Percentiles rank a stretch among this genome's conserved stretches.
phyloP scores from a whole-genome alignment of 2,113 vertebrate species.

The Microcebus ravelobensis region DNA sequence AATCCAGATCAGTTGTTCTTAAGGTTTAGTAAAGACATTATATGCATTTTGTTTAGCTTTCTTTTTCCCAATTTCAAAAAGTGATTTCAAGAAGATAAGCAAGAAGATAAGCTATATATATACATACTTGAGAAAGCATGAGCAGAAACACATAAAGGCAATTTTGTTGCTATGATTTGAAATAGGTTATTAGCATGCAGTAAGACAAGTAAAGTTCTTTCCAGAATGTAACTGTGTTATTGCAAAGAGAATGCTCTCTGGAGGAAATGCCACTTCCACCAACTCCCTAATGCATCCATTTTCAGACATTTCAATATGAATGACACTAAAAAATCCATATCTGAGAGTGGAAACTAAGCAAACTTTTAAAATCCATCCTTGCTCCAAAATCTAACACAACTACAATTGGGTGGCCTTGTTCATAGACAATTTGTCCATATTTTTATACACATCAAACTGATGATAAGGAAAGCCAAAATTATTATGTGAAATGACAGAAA shows the following conservation, averaged over 20 bases:
- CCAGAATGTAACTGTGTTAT: neutral
- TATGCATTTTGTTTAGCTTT: neutral
- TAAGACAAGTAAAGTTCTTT: neutral
- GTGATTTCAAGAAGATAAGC: neutral
- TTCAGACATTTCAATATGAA: conserved; percentile 40
- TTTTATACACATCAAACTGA: neutral
- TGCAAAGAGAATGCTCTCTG: neutral
- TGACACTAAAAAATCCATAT: neutral
- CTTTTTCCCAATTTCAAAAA: neutral
- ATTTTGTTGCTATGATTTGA: neutral
- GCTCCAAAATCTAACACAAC: conserved; percentile 55
- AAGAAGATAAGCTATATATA: neutral
- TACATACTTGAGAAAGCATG: neutral
- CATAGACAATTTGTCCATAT: conserved; percentile 17
- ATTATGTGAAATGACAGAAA: conserved; percentile 19
- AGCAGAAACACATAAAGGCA: neutral
- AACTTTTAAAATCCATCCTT: conserved; percentile 46
- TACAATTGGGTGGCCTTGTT: neutral
- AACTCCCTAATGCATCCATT: conserved; percentile 5
- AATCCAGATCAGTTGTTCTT: neutral
- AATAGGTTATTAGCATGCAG: conserved; percentile 1
- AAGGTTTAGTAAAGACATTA: neutral
- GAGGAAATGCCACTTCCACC: neutral
- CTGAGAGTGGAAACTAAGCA: conserved; percentile 31
- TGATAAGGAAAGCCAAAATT: conserved; percentile 30